Conservation (phyloP, 92 coral and sea anemone genomes). For the Phenganax subtilis region DNA sequence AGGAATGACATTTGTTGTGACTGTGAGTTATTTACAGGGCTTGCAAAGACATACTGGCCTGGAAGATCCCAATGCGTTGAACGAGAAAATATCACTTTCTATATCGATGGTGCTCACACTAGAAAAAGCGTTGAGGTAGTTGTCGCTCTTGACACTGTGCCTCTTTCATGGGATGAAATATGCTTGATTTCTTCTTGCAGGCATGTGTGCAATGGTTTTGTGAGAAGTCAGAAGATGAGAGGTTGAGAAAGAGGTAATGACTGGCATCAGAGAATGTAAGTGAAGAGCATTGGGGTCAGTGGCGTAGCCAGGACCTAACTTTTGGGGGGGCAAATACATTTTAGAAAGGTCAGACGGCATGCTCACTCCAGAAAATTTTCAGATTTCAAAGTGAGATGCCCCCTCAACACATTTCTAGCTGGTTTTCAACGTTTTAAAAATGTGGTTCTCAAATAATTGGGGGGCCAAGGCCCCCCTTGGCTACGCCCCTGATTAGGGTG, state of each 20-base stretch:
- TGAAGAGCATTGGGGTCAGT: no score
- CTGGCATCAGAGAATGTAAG: no score
- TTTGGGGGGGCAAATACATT: no score
- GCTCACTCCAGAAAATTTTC: no score
- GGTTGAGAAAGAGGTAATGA: constrained; percentile 51
- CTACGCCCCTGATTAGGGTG: no score
- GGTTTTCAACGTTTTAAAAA: no score
- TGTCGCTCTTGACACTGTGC: neutral
- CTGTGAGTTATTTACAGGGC: constrained; percentile 48
- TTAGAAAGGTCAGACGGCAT: no score
- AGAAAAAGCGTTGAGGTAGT: constrained; percentile 79
- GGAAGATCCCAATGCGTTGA: constrained; percentile 79
- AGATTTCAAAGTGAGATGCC: no score
- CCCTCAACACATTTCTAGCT: no score
- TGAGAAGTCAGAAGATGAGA: constrained; percentile 67
- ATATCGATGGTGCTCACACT: constrained; percentile 97
- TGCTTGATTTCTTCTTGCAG: constrained; percentile 36
- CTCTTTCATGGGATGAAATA: neutral
- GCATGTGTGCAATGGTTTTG: constrained; percentile 84
- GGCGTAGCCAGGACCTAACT: no score
- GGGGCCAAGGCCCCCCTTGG: no score
- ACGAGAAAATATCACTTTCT: constrained; percentile 71
- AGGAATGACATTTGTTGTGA: neutral
- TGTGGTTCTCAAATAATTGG: no score
- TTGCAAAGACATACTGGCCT: constrained; percentile 66